These are phyloP conservation scores for Apostichopus leukothele DNA, from an alignment of 53 echinoderm and acorn worm species.

Conservation along the genomic window DNA sequence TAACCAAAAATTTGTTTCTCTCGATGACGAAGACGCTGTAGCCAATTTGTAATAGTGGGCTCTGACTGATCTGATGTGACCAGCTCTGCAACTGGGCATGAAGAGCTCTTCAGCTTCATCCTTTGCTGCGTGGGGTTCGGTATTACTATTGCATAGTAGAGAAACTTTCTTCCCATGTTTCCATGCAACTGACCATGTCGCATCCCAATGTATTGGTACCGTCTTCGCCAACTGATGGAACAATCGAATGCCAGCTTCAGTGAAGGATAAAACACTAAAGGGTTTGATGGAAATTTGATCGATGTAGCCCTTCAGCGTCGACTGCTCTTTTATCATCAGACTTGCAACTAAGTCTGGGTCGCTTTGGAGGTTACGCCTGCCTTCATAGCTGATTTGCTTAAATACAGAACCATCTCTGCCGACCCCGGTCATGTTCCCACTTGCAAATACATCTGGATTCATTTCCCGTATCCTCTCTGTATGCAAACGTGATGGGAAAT, in stretches of 20 bases:
- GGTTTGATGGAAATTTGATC: background rate
- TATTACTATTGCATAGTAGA: constrained; percentile 1
- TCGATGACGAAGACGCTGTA: background rate
- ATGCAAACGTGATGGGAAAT: constrained; percentile 1
- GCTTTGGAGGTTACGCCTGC: background rate
- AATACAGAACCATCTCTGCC: constrained; percentile 1
- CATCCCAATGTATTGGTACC: constrained; percentile 28
- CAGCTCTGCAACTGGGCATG: constrained; percentile 18
- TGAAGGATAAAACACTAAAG: background rate
- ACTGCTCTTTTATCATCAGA: background rate
- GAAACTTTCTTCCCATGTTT: background rate
- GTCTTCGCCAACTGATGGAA: constrained; percentile 22
- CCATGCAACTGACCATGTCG: constrained; percentile 16
- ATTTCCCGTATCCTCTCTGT: constrained; percentile 3
- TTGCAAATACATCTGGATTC: constrained; percentile 12
- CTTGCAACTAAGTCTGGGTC: background rate
- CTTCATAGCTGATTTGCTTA: constrained; percentile 16
- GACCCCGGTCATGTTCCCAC: constrained; percentile 10
- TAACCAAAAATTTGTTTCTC: constrained; percentile 2
- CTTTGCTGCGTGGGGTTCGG: constrained; percentile 4
- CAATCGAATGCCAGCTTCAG: background rate
- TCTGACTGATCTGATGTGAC: background rate
- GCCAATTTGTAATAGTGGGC: constrained; percentile 29
- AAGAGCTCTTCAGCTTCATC: background rate
- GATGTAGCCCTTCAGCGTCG: background rate